A percentile compares a stretch with the other conserved stretches of the same genome.
Conservation (phyloP, 2,797 vertebrate genomes). For the Coranthus polyacanthus region DNA sequence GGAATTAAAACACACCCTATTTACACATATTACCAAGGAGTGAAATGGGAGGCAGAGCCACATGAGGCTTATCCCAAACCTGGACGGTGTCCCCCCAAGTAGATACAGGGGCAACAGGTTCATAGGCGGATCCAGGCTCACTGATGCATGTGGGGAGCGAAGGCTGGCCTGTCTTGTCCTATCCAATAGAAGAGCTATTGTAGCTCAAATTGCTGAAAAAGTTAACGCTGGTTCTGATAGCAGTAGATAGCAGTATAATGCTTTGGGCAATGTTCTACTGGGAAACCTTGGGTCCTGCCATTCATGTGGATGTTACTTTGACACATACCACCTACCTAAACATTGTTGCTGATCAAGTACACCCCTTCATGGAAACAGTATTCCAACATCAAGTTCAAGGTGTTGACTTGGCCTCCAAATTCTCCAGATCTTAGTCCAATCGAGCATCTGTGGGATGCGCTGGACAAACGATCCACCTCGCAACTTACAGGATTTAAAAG, state of each 20-base stretch:
- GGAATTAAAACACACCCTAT: no score
- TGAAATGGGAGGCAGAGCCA: no score
- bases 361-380: conserved; percentile 17
- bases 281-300: conserved; percentile 5
- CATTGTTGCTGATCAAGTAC: conserved; percentile 14
- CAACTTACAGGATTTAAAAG: conserved; percentile 15
- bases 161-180: conserved; percentile 8
- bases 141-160: conserved; percentile 6
- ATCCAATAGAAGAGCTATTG: conserved; percentile 14
- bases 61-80: no score
- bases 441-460: conserved; percentile 12
- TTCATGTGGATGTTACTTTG: conserved; percentile 1
- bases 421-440: conserved; percentile 10
- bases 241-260: neutral
- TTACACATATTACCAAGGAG: no score
- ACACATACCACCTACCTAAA: conserved; percentile 3
- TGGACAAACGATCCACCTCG: conserved; percentile 8
- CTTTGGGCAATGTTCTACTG: conserved; percentile 16
- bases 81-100: no score
- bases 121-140: conserved; percentile 20
- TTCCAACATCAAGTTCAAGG: conserved; percentile 9
- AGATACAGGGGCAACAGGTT: conserved; percentile 21
- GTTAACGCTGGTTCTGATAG: conserved; percentile 13
- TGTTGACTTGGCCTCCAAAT: conserved; percentile 11
- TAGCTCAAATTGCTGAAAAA: conserved; percentile 25